Evolutionary conservation across 1,140 invertebrate species (phyloP), one percentile per base, ranked within the genome.

Genomic region (Ceratina australensis): DNA sequence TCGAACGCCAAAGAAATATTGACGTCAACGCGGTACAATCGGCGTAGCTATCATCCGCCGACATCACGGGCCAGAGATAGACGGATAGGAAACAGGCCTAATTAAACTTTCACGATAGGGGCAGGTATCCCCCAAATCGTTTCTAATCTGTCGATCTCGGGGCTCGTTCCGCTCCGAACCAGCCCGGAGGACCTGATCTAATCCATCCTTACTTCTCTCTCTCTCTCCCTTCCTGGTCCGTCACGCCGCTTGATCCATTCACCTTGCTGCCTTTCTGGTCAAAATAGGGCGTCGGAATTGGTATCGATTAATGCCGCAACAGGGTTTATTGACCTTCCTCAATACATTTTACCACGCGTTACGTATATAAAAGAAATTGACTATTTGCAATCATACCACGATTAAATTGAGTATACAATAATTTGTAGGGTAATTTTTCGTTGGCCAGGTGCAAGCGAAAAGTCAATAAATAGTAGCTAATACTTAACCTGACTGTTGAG

Each of bases 21-120:
- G 66, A 78, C 79, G 73, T 72, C 69, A 78, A 72, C 24, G 61
- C 2, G 10, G 15, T 54, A 47, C 67, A 26, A 74, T 50, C 52
- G 42, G 24, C 60, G 24, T 26, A 47, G 3, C 49, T 67, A 52
- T 68, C 78, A 8, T 7, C 15, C 13, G 8, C 7, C n/a, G 73
- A 78, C 72, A 82, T 78, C 56, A 42, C 33, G 65, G 18, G 42
- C 54, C 16, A 2, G 15, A 54, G 13, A 77, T 22, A 16, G 33
- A 57, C 1, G 13, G 33, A 42, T 42, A 42, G 4, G 64, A 61
- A 79, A 13, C 18, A 33, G n/a, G 22, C 10, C 50, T 79, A 82
- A 76, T 84, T 82, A 84, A 84, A 84, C 56, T 84, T 84, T 79
- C 28, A 82, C 52, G 57, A 52, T 22, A 50, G 50, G 5, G 52